Base-by-base conservation (phyloP, 2,888 invertebrate species). In the Pemphredon lugubris region DNA sequence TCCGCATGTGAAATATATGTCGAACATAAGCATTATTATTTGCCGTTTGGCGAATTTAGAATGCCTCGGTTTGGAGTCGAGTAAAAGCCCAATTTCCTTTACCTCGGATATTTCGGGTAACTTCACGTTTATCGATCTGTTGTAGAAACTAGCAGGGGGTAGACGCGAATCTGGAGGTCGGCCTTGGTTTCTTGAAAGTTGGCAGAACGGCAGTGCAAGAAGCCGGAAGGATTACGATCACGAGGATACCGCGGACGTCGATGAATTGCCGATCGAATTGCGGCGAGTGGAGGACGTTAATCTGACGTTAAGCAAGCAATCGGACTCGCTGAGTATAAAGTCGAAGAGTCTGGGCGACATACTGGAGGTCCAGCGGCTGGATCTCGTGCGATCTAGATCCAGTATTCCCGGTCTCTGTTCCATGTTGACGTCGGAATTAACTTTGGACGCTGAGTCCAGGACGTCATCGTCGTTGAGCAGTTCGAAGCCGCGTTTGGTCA, bases 211-310 rank as follows among this genome's bases (percentile, higher is more conserved):
- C 79, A 79, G 30, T 42, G 79, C 69, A 87, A 91, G 45, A 89
- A 89, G 74, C 81, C 88, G 76, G 2, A 76, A 74, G 47, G 74
- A 79, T 20, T 78, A 77, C 50, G 86, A 87, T 51, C 83, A 84
- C 55, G 88, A 89, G 73, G 92, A 93, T 76, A 92, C 92, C 81
- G 93, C 92, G 66, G 92, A 92, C 84, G 90, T 92, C 20, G 95
- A 94, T 83, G 96, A 97, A 86, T 91, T 97, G 73, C 97, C 96
- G 1, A 97, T 97, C 60, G 97, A 97, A 90, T 90, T 97, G 59
- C 92, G 97, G 26, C 93, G 96, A 37, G 91, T 97, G 65, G 95
- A 96, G 85, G 93, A 93, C 75, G 92, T 92, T 69, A 92, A 92
- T 57, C 58, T 78, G 2, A 79, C 66, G 20, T 57, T 84, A 21